These are phyloP conservation scores for Cassiopea xamachana DNA, from an alignment of 30 jellyfish, hydroid and myxozoan species.

Conservation along the genomic window DNA sequence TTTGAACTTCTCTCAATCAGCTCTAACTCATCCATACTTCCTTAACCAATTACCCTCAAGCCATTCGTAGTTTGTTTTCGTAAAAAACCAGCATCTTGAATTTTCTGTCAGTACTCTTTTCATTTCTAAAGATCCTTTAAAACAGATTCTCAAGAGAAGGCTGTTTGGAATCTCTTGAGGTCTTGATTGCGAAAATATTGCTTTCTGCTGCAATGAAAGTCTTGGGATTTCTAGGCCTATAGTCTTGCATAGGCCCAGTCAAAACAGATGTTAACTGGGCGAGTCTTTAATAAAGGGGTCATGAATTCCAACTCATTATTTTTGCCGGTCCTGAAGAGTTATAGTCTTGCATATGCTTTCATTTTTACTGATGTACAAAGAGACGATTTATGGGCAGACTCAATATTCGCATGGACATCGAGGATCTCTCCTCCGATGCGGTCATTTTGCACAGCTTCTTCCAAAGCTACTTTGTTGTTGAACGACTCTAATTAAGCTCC, in stretches of 20 bases:
- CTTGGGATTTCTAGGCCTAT: neutral
- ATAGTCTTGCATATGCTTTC: too few species aligned
- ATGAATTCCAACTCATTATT: too few species aligned
- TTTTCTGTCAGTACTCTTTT: neutral
- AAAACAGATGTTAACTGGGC: neutral
- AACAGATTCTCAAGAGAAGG: neutral
- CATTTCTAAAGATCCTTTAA: neutral
- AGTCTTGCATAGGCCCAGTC: neutral
- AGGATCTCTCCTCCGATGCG: neutral
- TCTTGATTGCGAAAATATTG: neutral
- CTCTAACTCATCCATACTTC: constrained; percentile 7
- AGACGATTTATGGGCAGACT: too few species aligned
- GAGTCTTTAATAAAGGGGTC: too few species aligned
- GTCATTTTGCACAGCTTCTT: neutral
- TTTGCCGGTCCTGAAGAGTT: too few species aligned
- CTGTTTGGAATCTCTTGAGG: neutral
- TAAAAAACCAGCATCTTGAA: neutral
- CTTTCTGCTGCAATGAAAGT: neutral
- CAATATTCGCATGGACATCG: neutral
- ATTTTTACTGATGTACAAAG: too few species aligned
- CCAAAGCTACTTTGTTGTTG: neutral
- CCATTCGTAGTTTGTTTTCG: neutral
- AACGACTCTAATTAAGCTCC: neutral
- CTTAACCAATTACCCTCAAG: neutral
- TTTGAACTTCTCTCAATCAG: neutral